Percentiles rank a stretch among this genome's conserved stretches.
phyloP scores from a whole-genome alignment of 1,140 invertebrate genomes.

The Hestina assimilis region DNA sequence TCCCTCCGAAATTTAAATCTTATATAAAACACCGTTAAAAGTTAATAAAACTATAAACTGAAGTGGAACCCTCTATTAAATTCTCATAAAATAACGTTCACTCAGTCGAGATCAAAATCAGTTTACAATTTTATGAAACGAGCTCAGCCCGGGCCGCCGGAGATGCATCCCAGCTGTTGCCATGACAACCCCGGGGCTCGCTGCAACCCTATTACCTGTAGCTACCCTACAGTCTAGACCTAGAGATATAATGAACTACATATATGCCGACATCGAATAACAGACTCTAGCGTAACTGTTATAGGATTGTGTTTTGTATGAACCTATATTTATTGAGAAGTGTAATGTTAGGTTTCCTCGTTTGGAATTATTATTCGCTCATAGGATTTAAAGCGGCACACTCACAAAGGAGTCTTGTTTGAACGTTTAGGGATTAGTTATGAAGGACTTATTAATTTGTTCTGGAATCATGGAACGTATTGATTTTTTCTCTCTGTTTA shows the following conservation, averaged over 20 bases:
- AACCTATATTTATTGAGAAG: not conserved
- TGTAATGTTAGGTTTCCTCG: not conserved
- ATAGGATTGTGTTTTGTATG: not conserved
- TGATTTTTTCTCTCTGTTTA: constrained; percentile 1
- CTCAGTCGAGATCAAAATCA: constrained; percentile 19
- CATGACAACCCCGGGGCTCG: constrained; percentile 28
- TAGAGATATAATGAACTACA: constrained; percentile 9
- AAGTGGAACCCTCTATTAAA: constrained; percentile 1
- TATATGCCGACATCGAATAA: not conserved
- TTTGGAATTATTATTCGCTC: constrained; percentile 18
- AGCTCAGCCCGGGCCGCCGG: constrained; percentile 27
- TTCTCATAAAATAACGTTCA: constrained; percentile 19
- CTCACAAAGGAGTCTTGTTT: constrained; percentile 20
- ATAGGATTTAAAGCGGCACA: constrained; percentile 20
- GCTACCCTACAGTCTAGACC: constrained; percentile 15
- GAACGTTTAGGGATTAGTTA: constrained; percentile 14
- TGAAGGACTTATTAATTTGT: constrained; percentile 19
- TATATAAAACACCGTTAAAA: not conserved
- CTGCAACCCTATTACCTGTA: constrained; percentile 5
- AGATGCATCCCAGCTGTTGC: constrained; percentile 36
- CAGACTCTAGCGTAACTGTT: not conserved
- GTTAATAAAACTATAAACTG: constrained; percentile 1
- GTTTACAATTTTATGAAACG: constrained; percentile 32
- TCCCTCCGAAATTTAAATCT: no score
- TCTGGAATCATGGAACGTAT: not conserved